These are phyloP conservation scores for Chironomus striatipennis DNA, from an alignment of 1,140 invertebrate species.

Conservation along the genomic window DNA sequence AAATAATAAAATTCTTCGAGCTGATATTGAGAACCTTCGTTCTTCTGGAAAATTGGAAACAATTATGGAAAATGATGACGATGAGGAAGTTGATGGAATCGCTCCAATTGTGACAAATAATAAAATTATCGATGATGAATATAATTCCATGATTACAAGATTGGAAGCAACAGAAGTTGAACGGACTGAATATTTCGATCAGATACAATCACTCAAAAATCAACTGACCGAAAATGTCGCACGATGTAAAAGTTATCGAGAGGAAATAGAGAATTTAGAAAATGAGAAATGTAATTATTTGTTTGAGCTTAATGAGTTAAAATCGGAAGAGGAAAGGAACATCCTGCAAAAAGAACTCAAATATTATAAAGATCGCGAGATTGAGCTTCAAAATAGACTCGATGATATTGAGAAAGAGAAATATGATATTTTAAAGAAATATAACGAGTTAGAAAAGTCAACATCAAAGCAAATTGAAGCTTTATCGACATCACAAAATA, in stretches of 20 bases:
- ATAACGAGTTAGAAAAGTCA: conserved; percentile 29
- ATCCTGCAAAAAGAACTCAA: conserved; percentile 34
- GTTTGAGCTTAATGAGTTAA: conserved; percentile 37
- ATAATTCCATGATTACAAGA: background rate
- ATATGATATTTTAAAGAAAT: conserved; percentile 38
- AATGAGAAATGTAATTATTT: conserved; percentile 34
- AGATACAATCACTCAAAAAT: conserved; percentile 18
- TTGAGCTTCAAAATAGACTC: conserved; percentile 37
- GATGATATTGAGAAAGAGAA: conserved; percentile 36
- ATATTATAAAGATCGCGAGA: conserved; percentile 37
- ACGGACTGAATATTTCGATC: conserved; percentile 34
- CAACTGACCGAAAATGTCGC: conserved; percentile 20
- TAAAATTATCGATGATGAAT: background rate
- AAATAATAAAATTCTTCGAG: conserved; percentile 55
- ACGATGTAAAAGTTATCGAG: conserved; percentile 22
- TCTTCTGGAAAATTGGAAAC: conserved; percentile 52
- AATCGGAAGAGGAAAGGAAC: conserved; percentile 43
- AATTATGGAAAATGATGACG: conserved; percentile 46
- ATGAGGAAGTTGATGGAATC: conserved; percentile 34
- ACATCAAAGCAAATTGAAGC: background rate
- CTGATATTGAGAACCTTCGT: conserved; percentile 50
- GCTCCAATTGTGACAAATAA: background rate
- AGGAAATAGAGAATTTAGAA: conserved; percentile 28
- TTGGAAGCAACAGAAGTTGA: background rate
- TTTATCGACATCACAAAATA: background rate